Evolutionary conservation across 2,113 vertebrate species (phyloP).

Genomic region (Podarcis cretensis): DNA sequence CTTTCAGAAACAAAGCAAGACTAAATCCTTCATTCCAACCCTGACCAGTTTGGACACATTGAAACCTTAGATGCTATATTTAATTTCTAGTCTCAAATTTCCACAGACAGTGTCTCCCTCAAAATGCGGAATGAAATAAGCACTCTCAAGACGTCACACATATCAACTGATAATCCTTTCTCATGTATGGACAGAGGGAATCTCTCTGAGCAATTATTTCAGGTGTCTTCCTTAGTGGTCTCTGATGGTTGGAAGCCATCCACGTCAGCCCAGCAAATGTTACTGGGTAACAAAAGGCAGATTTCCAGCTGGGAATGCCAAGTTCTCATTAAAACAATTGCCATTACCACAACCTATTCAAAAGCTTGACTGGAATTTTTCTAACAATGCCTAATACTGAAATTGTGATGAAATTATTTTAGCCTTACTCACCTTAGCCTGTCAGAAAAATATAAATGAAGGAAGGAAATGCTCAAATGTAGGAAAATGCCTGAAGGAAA

Average conservation of each 20-base stretch:
- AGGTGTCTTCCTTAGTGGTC: slow-evolving; percentile 31
- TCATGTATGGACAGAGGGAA: not conserved
- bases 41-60: not conserved
- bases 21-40: too few relatives aligned
- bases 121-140: not conserved
- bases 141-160: not conserved
- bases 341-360: slow-evolving; percentile 41
- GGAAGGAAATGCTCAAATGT: slow-evolving; percentile 33
- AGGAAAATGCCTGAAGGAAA: slow-evolving; percentile 7
- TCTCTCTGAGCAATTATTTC: not conserved
- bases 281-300: slow-evolving; percentile 4
- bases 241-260: slow-evolving; percentile 3
- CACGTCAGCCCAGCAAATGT: slow-evolving; percentile 5
- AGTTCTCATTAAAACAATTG: slow-evolving; percentile 35
- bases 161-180: not conserved
- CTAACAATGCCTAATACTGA: not conserved
- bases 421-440: slow-evolving; percentile 18
- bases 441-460: not conserved
- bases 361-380: slow-evolving; percentile 33
- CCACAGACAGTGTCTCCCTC: not conserved
- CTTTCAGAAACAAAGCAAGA: too few relatives aligned
- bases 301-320: slow-evolving; percentile 14
- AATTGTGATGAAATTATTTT: not conserved
- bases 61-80: not conserved
- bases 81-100: slow-evolving; percentile 9